Percentiles rank a stretch among this genome's conserved stretches.
These are phyloP conservation scores for Zootermopsis nevadensis DNA, from an alignment of 2,888 invertebrate species.

Conservation along the genomic window DNA sequence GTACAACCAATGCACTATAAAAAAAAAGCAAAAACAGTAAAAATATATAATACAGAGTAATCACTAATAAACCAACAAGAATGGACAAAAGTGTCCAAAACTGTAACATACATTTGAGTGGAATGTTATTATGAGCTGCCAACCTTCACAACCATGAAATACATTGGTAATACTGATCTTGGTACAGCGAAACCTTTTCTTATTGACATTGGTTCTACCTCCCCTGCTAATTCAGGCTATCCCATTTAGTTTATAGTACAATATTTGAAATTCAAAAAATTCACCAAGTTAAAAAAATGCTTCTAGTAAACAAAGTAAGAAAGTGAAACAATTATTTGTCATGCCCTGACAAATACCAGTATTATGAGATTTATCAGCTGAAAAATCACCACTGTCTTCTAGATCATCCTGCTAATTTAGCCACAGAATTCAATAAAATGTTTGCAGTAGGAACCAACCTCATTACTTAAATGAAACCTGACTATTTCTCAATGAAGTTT, in stretches of 20 bases:
- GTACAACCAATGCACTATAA: neutral
- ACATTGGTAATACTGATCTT: neutral
- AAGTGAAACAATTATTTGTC: too few relatives aligned
- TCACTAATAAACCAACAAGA: neutral
- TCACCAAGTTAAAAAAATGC: too few relatives aligned
- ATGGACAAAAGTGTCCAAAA: neutral
- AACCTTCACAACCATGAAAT: constrained; percentile 10
- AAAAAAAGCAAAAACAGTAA: neutral
- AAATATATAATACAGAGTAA: neutral
- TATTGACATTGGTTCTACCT: neutral
- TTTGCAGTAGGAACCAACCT: too few relatives aligned
- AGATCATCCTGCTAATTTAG: too few relatives aligned
- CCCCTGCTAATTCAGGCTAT: neutral
- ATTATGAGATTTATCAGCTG: too few relatives aligned
- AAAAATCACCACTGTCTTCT: too few relatives aligned
- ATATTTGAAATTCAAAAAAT: too few relatives aligned
- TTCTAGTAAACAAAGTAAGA: too few relatives aligned
- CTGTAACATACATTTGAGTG: neutral
- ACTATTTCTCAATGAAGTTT: too few relatives aligned
- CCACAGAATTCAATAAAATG: too few relatives aligned
- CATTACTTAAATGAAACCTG: too few relatives aligned
- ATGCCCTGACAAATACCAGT: too few relatives aligned
- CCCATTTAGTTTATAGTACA: neutral
- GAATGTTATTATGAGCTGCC: neutral
- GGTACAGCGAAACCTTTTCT: neutral